phyloP scores from a whole-genome alignment of 1,140 invertebrate genomes.

The Scaptomyza hsui region DNA sequence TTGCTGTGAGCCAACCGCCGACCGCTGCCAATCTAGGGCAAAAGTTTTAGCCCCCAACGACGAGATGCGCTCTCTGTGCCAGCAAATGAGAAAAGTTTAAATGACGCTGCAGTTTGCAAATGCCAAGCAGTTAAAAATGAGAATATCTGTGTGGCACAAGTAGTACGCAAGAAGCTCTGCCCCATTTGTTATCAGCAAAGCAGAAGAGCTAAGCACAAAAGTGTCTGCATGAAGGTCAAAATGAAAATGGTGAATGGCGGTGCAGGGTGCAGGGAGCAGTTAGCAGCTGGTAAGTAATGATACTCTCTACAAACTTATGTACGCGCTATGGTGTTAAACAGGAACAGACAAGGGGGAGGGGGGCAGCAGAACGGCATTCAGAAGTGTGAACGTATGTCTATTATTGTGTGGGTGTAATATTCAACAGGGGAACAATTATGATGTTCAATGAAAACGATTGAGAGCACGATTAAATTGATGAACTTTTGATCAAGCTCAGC shows the following conservation, averaged over 20 bases:
- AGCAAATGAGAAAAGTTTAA: slow-evolving; percentile 81
- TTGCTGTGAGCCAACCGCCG: background rate
- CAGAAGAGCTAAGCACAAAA: slow-evolving; percentile 16
- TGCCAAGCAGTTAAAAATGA: slow-evolving; percentile 79
- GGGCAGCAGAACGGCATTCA: background rate
- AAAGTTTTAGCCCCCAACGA: slow-evolving; percentile 52
- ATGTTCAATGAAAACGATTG: background rate
- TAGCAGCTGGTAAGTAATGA: slow-evolving; percentile 10
- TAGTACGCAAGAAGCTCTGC: slow-evolving; percentile 25
- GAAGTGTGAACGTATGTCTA: background rate
- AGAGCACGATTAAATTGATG: too few relatives aligned
- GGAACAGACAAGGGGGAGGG: too few relatives aligned
- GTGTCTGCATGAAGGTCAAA: slow-evolving; percentile 53
- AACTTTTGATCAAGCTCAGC: too few relatives aligned
- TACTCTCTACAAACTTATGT: background rate
- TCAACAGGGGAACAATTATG: too few relatives aligned
- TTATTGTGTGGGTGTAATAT: background rate
- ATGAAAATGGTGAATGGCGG: too few relatives aligned
- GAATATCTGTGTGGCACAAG: slow-evolving; percentile 55
- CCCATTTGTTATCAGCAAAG: slow-evolving; percentile 71
- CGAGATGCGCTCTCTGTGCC: slow-evolving; percentile 49
- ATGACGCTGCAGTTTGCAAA: slow-evolving; percentile 82
- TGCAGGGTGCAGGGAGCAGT: background rate
- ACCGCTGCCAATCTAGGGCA: slow-evolving; percentile 57
- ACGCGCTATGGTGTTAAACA: too few relatives aligned